Evolutionary conservation across 2,888 invertebrate species (phyloP), one percentile per base, ranked within the genome.

Genomic region (Phortica magna): DNA sequence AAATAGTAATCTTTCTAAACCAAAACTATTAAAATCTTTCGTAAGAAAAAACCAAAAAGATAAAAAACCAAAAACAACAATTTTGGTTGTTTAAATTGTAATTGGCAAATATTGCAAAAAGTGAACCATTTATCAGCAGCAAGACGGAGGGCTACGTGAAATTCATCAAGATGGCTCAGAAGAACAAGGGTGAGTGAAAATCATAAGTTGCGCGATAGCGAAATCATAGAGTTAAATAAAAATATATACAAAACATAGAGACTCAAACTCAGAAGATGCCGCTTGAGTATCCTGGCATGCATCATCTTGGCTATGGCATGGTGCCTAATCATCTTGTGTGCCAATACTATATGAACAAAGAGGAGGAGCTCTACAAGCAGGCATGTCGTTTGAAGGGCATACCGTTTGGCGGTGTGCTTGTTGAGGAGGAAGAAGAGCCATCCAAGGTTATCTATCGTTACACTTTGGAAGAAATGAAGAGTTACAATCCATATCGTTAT

Each of bases 311-410:
- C 53, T 71, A 71, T 31, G 70, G 70, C 55, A 10, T 71, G 14
- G 10, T 76, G 1, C 73, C 76, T 7, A 59, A 10, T 22, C 17
- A 4, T 48, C 48, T 48, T 12, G 48, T 73, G 72, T 80, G 81
- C 76, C 81, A 84, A 57, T 85, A 88, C 59, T 85, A 88, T 65
- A 83, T 88, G 81, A 83, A 88, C 71, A 82, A 87, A 19, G 85
- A 85, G 75, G 85, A 88, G 75, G 83, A 88, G 67, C 80, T 86
- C 7, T 86, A 88, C 74, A 83, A 82, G 6, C 83, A 78, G 17
- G 88, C 88, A 14, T 86, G 85, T 75, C 81, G 81, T 19, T n/a
- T 88, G n/a, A 86, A 86, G 75, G 87, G 88, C 17, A 83, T 86
- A 41, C 79, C 82, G 4, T 78, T 80, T 31, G 77, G 77, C 53